phyloP scores from a whole-genome alignment of 2,888 invertebrate species.

The Phalera bucephala region DNA sequence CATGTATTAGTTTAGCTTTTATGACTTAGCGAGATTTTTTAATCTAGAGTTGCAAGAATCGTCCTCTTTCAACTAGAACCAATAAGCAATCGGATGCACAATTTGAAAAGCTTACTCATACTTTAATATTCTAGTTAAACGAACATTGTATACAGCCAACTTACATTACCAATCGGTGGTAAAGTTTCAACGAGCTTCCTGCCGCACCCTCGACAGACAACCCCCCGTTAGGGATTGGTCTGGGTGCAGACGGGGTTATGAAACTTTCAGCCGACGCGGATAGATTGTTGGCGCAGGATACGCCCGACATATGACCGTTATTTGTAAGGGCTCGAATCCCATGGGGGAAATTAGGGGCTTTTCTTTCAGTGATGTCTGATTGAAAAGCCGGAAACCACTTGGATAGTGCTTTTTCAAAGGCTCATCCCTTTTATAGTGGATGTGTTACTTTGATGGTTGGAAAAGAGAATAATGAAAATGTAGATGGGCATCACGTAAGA shows the following conservation, averaged over 20 bases:
- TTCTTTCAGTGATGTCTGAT: conserved; percentile 15
- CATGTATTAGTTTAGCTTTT: too few species aligned
- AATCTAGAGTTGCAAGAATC: too few species aligned
- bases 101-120: conserved; percentile 22
- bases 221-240: conserved; percentile 27
- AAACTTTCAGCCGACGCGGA: conserved; percentile 58
- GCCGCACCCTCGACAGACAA: conserved; percentile 35
- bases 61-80: too few species aligned
- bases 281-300: conserved; percentile 29
- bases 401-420: not conserved
- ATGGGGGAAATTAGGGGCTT: conserved; percentile 29
- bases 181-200: conserved; percentile 30
- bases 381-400: conserved; percentile 10
- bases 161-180: conserved; percentile 26
- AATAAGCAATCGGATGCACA: too few species aligned
- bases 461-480: too few species aligned
- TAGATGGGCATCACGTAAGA: too few species aligned
- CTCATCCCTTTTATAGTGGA: not conserved
- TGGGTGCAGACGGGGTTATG: conserved; percentile 54
- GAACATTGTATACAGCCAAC: conserved; percentile 12
- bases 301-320: conserved; percentile 41
- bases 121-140: conserved; percentile 19
- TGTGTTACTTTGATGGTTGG: not conserved
- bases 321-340: conserved; percentile 32
- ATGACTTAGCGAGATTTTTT: too few species aligned